Evolutionary conservation across 2,113 vertebrate species (phyloP).

Genomic region (Neopipo cinnamomea): DNA sequence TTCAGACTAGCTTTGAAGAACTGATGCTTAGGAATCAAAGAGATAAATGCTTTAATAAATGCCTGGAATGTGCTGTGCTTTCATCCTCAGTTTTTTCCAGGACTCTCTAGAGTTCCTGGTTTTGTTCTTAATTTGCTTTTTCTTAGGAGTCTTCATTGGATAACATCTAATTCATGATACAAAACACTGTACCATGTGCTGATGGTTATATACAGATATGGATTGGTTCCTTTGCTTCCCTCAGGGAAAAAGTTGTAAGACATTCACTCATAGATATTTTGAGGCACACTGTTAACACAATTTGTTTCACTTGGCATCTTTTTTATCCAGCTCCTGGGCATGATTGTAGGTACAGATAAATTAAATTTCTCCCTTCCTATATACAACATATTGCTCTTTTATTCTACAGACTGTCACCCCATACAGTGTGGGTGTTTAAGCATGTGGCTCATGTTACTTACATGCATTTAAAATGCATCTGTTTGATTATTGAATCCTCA

Average conservation of each 20-base stretch:
- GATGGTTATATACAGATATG: background rate
- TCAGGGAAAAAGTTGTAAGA: background rate
- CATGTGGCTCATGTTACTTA: background rate
- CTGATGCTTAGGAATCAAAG: background rate
- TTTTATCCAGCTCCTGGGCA: background rate
- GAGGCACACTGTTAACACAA: background rate
- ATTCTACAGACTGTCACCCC: background rate
- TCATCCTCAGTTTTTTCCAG: background rate
- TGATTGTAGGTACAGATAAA: background rate
- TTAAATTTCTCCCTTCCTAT: background rate
- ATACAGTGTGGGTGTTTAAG: background rate
- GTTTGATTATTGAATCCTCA: background rate
- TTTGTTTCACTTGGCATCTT: background rate
- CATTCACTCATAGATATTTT: background rate
- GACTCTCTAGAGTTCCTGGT: background rate
- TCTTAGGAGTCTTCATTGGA: background rate
- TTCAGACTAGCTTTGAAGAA: slow-evolving; percentile 11
- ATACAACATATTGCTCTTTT: background rate
- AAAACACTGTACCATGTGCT: background rate
- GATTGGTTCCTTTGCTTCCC: background rate
- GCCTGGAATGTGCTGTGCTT: background rate
- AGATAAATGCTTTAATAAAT: slow-evolving; percentile 1
- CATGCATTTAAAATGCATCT: background rate
- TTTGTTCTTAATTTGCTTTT: slow-evolving; percentile 15
- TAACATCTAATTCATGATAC: background rate